Base-by-base conservation (phyloP, 2,113 vertebrate genomes). In the Corvus hawaiiensis region DNA sequence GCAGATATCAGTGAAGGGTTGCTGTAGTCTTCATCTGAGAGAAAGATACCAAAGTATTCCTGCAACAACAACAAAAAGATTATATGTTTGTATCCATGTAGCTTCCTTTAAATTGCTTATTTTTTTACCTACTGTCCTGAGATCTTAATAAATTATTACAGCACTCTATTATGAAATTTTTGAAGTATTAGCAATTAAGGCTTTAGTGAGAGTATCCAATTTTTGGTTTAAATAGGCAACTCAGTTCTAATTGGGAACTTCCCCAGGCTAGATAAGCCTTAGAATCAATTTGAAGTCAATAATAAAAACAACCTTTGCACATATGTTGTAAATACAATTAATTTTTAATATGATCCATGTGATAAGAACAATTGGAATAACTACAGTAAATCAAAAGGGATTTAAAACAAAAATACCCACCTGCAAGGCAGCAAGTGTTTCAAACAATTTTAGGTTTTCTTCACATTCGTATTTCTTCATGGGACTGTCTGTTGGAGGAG, bases 1-100 rank as follows among this genome's bases (percentile, higher is more conserved):
- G 96, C 95, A 55, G 98, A 97, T 23, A 98, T 90, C 81, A 99
- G 93, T 3, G 96, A 95, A 27, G 96, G 97, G 93, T 98, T 98
- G 67, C 98, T 98, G 7, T 98, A 99, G 82, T 99, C 98, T 62
- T 98, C 98, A 6, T 98, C 98, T 6, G 99, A 98, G 95, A 99
- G 97, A 84, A 99, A 99, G 95, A 99, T 97, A 79, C 97, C 98
- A 93, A 99, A 99, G 94, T 99, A 97, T 92, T 99, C 98, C 99
- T 99, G 94, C 22, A 80, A 89, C 19, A 75, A 49, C 8, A 49
- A 44, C 7, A 28, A 24, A 4, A 41, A 9, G 2, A 44, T 33
- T 9, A 49, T 6, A 3, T 17, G 18, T 39, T 71, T 84, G 7
- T 46, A 24, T 58, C 52, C 17, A 43, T 4, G 2, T 30, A 33